Percentiles rank a stretch among this genome's conserved stretches.
These are phyloP conservation scores for Ectemnius cavifrons DNA, from an alignment of 2,888 invertebrate species.

Conservation along the genomic window DNA sequence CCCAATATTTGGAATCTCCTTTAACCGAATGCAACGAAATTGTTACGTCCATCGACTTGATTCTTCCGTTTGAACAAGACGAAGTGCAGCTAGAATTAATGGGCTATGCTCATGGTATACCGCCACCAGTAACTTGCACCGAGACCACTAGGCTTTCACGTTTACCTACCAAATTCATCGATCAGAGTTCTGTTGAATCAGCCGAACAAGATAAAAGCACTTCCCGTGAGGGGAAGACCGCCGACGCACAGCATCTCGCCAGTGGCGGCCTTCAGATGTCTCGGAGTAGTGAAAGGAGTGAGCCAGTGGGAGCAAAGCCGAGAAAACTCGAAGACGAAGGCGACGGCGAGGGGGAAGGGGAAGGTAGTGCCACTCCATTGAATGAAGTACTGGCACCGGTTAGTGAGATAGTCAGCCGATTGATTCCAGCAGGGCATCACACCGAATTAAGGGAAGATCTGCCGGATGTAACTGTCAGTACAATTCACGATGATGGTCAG, in stretches of 20 bases:
- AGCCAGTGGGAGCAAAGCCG: too few relatives aligned
- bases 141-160: slow-evolving; percentile 54
- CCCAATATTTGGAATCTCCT: slow-evolving; percentile 74
- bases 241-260: too few relatives aligned
- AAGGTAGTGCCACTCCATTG: too few relatives aligned
- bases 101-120: slow-evolving; percentile 13
- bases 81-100: slow-evolving; percentile 19
- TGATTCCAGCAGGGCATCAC: slow-evolving; percentile 8
- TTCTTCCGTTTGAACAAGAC: slow-evolving; percentile 68
- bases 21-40: slow-evolving; percentile 74
- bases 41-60: slow-evolving; percentile 66
- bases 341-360: too few relatives aligned
- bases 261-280: too few relatives aligned
- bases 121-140: slow-evolving; percentile 54
- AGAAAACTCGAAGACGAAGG: too few relatives aligned
- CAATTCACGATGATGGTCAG: slow-evolving; percentile 46
- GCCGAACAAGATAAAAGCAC: slow-evolving; percentile 61
- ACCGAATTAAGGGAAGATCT: slow-evolving; percentile 61
- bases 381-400: too few relatives aligned
- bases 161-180: slow-evolving; percentile 62
- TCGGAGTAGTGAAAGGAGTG: too few relatives aligned
- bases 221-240: too few relatives aligned
- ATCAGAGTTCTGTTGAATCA: slow-evolving; percentile 74
- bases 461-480: slow-evolving; percentile 69
- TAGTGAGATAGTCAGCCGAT: background rate